phyloP scores from a whole-genome alignment of 2,888 invertebrate species.

The Iselma pallidipennis region DNA sequence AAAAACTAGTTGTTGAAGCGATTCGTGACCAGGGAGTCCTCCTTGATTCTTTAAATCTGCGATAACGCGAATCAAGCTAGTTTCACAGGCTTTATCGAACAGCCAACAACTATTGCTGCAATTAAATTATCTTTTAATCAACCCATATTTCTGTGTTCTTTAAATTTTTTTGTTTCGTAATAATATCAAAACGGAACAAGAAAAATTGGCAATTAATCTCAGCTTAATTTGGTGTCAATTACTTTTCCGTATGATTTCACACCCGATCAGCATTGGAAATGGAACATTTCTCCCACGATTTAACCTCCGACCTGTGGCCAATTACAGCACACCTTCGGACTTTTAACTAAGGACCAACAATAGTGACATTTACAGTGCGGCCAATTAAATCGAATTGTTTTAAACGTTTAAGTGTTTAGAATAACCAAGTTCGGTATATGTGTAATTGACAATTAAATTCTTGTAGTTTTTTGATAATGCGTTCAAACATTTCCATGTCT shows the following conservation, averaged over 20 bases:
- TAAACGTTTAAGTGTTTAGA: not conserved
- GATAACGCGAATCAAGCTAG: no score
- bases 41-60: conserved; percentile 13
- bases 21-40: not conserved
- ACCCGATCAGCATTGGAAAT: conserved; percentile 39
- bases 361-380: conserved; percentile 33
- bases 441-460: conserved; percentile 4
- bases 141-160: no score
- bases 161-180: no score
- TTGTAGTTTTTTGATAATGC: not conserved
- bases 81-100: no score
- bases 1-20: not conserved
- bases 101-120: no score
- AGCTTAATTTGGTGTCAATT: no score
- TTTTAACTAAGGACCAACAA: conserved; percentile 27
- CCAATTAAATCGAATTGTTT: conserved; percentile 28
- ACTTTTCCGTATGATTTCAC: conserved; percentile 38
- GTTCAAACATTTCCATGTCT: not conserved
- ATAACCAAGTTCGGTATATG: not conserved
- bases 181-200: no score
- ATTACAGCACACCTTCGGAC: conserved; percentile 18
- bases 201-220: no score
- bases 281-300: conserved; percentile 38
- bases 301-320: conserved; percentile 35
- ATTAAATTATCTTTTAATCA: no score